Evolutionary conservation across 2,113 vertebrate species (phyloP).

Genomic region (Natator depressus): DNA sequence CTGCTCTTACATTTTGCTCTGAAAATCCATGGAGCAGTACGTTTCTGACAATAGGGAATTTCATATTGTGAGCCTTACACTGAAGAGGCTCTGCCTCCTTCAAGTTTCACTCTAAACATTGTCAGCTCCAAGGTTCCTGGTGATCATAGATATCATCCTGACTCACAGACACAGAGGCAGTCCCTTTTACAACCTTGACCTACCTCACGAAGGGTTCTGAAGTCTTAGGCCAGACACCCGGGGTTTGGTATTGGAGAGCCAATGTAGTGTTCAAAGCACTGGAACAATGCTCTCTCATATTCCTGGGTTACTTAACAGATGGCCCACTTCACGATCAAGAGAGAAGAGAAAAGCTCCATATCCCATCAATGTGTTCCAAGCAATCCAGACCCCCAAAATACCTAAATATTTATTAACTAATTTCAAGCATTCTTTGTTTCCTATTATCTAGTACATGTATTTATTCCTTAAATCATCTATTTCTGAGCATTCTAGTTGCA

Average conservation of each 20-base stretch:
- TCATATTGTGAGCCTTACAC: neutral
- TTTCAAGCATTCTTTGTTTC: slow-evolving; percentile 39
- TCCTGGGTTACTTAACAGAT: slow-evolving; percentile 1
- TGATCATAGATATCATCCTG: rapidly evolving
- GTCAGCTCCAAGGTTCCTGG: neutral
- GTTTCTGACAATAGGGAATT: neutral
- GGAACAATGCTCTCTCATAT: neutral
- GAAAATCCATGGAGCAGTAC: neutral
- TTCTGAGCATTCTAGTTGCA: slow-evolving; percentile 46
- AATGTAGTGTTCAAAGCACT: neutral
- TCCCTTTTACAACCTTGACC: neutral
- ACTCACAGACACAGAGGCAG: neutral
- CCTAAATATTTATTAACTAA: slow-evolving; percentile 26
- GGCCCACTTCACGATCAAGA: neutral
- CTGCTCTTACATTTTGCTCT: neutral
- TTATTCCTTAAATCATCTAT: slow-evolving; percentile 28
- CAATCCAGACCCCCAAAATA: neutral
- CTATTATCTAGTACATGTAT: slow-evolving; percentile 34
- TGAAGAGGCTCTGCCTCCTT: neutral
- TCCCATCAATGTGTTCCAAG: slow-evolving; percentile 5
- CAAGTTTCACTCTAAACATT: neutral
- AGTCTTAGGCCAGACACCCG: neutral
- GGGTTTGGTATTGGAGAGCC: neutral
- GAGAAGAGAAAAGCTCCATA: neutral
- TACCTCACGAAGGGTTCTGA: neutral